A percentile compares a stretch with the other conserved stretches of the same genome.
Evolutionary conservation across 2,797 vertebrate species (phyloP).

Genomic region (Melanotaenia trifasciata): DNA sequence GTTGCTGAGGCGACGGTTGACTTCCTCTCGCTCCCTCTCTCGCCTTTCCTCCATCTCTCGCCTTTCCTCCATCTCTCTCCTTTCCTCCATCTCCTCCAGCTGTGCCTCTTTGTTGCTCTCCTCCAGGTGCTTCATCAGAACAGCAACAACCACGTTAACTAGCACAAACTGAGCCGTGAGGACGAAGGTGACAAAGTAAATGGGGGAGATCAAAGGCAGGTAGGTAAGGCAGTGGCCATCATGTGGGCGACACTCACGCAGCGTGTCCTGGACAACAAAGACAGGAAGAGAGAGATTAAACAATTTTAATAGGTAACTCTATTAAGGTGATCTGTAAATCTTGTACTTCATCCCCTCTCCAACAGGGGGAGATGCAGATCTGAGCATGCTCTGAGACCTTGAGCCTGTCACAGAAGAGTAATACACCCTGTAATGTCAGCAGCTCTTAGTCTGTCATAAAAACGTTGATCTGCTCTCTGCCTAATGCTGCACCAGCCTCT

Average conservation of each 20-base stretch:
- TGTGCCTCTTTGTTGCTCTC: slow-evolving; percentile 93
- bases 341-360: slow-evolving; percentile 49
- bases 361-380: slow-evolving; percentile 73
- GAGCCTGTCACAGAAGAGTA: slow-evolving; percentile 74
- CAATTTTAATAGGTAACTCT: slow-evolving; percentile 38
- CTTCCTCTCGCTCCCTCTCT: slow-evolving; percentile 90
- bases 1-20: slow-evolving; percentile 48
- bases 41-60: slow-evolving; percentile 86
- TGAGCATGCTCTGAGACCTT: slow-evolving; percentile 82
- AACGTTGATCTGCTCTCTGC: slow-evolving; percentile 77
- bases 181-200: slow-evolving; percentile 99
- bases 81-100: slow-evolving; percentile 90
- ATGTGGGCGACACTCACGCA: slow-evolving; percentile 90
- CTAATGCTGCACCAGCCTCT: slow-evolving; percentile 60
- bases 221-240: slow-evolving; percentile 95
- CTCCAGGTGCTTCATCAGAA: slow-evolving; percentile 98
- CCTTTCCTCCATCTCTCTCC: slow-evolving; percentile 85
- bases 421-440: slow-evolving; percentile 54
- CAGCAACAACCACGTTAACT: slow-evolving; percentile 98
- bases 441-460: slow-evolving; percentile 89
- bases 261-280: slow-evolving; percentile 87
- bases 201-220: slow-evolving; percentile 93
- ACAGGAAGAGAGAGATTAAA: slow-evolving; percentile 49
- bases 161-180: slow-evolving; percentile 98
- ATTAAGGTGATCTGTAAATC: slow-evolving; percentile 5